Percentiles rank a stretch among this genome's conserved stretches.
Conservation (phyloP, 2,888 invertebrate species). For the Drosophila anceps region DNA sequence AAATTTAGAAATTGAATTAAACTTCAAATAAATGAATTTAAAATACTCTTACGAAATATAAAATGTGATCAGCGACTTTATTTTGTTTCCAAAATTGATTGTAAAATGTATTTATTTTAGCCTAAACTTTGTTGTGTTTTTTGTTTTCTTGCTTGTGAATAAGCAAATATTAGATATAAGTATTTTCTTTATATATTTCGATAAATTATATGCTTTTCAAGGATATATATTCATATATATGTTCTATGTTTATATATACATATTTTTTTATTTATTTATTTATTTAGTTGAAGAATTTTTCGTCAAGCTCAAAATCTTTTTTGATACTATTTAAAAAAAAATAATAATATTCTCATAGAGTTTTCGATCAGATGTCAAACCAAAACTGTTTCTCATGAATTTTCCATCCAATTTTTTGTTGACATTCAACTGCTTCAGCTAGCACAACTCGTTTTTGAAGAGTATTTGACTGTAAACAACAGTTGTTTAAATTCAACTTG, state of each 20-base stretch:
- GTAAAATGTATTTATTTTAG: not conserved
- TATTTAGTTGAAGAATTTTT: not conserved
- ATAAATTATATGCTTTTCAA: no score
- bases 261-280: not conserved
- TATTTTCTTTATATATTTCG: no score
- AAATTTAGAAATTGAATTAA: conserved; percentile 16
- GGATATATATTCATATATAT: not conserved
- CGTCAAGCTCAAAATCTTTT: not conserved
- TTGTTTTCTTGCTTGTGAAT: no score
- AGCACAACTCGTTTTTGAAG: not conserved
- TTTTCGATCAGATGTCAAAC: not conserved
- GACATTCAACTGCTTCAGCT: not conserved
- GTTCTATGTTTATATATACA: not conserved
- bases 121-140: not conserved
- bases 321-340: not conserved
- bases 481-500: conserved; percentile 54
- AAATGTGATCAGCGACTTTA: not conserved
- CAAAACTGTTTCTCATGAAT: not conserved
- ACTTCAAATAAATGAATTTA: conserved; percentile 5
- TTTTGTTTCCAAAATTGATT: not conserved
- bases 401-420: not conserved
- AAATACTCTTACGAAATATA: conserved; percentile 29
- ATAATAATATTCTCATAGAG: not conserved
- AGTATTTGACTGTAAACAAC: conserved; percentile 32
- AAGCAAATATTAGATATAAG: no score